Percentiles rank a stretch among this genome's conserved stretches.
These are phyloP conservation scores for Apostichopus leukothele DNA, from an alignment of 53 echinoderm and acorn worm species.

Conservation along the genomic window DNA sequence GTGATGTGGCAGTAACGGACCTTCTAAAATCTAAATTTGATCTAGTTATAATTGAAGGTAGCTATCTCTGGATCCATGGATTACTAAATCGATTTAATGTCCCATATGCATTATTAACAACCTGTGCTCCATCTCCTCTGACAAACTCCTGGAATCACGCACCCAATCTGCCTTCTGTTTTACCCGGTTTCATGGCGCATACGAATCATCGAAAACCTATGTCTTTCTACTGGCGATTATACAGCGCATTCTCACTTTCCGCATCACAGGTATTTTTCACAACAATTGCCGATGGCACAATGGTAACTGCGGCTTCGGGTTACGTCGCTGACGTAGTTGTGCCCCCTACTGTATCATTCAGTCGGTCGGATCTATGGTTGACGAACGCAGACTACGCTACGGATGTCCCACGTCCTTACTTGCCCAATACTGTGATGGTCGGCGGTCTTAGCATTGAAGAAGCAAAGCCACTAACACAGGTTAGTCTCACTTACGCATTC, in stretches of 20 bases:
- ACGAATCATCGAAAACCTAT: conserved; percentile 19
- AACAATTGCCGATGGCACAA: not conserved
- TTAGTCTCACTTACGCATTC: conserved; percentile 11
- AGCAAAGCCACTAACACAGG: conserved; percentile 58
- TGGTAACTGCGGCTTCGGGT: not conserved
- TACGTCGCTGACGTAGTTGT: not conserved
- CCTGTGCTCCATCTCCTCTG: not conserved
- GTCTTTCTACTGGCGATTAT: conserved; percentile 19
- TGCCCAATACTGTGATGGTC: conserved; percentile 64
- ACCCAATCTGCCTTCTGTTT: conserved; percentile 24
- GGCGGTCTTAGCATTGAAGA: conserved; percentile 71
- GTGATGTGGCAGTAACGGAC: not conserved
- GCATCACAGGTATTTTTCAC: not conserved
- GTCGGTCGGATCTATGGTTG: conserved; percentile 72
- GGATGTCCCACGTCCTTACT: conserved; percentile 74
- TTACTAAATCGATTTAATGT: not conserved
- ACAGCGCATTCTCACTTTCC: not conserved
- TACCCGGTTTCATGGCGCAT: conserved; percentile 13
- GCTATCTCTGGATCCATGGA: conserved; percentile 27
- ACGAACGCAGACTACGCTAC: conserved; percentile 65
- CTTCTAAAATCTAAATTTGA: conserved; percentile 6
- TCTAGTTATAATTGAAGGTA: conserved; percentile 24
- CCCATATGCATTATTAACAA: conserved; percentile 15
- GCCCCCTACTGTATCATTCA: conserved; percentile 16
- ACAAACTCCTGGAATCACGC: conserved; percentile 37